Evolutionary conservation across 2,888 invertebrate species (phyloP).

Genomic region (Agapetus fuscipes): DNA sequence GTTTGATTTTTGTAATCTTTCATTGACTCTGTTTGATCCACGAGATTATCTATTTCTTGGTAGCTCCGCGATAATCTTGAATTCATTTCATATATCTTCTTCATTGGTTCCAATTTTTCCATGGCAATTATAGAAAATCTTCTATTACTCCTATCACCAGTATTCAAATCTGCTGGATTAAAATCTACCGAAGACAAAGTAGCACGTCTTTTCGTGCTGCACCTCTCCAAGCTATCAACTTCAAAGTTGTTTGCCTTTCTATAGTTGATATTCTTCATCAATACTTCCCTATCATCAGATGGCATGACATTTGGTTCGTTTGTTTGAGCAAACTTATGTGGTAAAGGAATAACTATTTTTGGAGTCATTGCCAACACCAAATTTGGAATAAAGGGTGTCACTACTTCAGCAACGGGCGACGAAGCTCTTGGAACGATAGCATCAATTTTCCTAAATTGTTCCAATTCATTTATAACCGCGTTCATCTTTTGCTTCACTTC

Average conservation of each 20-base stretch:
- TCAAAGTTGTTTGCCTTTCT: slow-evolving; percentile 26
- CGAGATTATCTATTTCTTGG: slow-evolving; percentile 25
- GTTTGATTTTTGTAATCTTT: slow-evolving; percentile 9
- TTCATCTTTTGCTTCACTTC: slow-evolving; percentile 52
- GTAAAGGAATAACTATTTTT: slow-evolving; percentile 13
- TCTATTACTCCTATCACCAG: slow-evolving; percentile 24
- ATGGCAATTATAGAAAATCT: slow-evolving; percentile 24
- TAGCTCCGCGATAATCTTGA: slow-evolving; percentile 36
- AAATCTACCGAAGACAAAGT: slow-evolving; percentile 35
- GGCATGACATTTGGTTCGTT: slow-evolving; percentile 6
- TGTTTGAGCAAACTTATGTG: slow-evolving; percentile 6
- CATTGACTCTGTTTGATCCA: slow-evolving; percentile 4
- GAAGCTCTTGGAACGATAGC: slow-evolving; percentile 28
- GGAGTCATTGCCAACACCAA: slow-evolving; percentile 35
- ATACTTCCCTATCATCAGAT: slow-evolving; percentile 2
- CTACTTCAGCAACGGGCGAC: slow-evolving; percentile 30
- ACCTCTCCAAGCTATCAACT: slow-evolving; percentile 49
- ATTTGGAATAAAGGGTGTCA: slow-evolving; percentile 33
- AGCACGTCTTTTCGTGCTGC: slow-evolving; percentile 30
- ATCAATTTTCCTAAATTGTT: slow-evolving; percentile 35
- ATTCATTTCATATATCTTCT: slow-evolving; percentile 28
- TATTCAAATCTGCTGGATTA: slow-evolving; percentile 31
- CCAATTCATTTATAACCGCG: slow-evolving; percentile 49
- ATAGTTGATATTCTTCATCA: neutral
- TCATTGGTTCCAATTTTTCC: slow-evolving; percentile 26